phyloP scores from a whole-genome alignment of 2,888 invertebrate genomes.

The Leptopilina drosophilae region DNA sequence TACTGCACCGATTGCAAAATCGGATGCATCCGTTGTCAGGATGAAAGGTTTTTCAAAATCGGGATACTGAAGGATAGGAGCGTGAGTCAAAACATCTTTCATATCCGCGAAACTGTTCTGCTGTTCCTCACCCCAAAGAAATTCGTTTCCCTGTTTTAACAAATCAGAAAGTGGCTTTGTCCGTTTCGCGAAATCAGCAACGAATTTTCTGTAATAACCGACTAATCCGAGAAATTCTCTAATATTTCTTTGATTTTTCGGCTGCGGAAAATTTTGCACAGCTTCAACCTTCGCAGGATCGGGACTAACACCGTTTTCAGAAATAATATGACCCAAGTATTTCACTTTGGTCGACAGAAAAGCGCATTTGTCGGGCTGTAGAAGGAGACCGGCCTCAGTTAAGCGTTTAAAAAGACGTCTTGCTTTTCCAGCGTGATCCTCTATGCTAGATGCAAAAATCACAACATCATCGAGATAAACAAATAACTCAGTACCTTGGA shows the following conservation, averaged over 20 bases:
- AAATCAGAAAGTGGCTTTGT: slow-evolving; percentile 61
- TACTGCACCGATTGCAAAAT: slow-evolving; percentile 13
- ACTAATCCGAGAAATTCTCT: not conserved
- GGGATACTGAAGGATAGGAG: slow-evolving; percentile 45
- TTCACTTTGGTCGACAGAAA: slow-evolving; percentile 12
- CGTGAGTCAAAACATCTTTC: slow-evolving; percentile 35
- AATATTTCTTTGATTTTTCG: slow-evolving; percentile 20
- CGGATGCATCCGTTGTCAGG: slow-evolving; percentile 6
- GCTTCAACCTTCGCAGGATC: slow-evolving; percentile 22
- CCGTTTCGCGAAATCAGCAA: slow-evolving; percentile 46
- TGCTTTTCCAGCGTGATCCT: not conserved
- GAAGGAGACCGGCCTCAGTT: not conserved
- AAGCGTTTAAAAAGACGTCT: slow-evolving; percentile 14
- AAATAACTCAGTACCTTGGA: slow-evolving; percentile 17
- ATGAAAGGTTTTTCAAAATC: slow-evolving; percentile 41
- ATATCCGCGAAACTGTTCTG: not conserved
- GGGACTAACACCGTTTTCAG: not conserved
- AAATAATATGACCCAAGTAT: slow-evolving; percentile 21
- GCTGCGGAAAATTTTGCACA: slow-evolving; percentile 5
- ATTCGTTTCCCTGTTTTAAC: slow-evolving; percentile 40
- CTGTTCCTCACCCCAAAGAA: too few relatives aligned
- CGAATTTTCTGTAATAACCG: too few relatives aligned
- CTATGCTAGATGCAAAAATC: slow-evolving; percentile 40
- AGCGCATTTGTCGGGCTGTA: slow-evolving; percentile 24
- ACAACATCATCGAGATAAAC: slow-evolving; percentile 24